These are phyloP conservation scores for Malurus melanocephalus DNA, from an alignment of 2,113 vertebrate species.

Conservation along the genomic window DNA sequence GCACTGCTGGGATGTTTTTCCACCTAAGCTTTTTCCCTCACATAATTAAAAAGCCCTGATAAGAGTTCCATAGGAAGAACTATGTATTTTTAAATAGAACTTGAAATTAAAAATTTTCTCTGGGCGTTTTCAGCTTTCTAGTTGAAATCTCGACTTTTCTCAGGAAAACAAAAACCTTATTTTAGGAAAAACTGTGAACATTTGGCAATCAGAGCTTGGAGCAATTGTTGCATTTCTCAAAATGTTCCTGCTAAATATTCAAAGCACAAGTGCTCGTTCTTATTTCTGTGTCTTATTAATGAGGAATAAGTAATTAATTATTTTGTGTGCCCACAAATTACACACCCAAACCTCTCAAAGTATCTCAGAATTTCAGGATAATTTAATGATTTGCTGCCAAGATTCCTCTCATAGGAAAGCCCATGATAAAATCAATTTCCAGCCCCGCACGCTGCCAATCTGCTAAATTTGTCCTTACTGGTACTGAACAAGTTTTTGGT, in stretches of 20 bases:
- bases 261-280: neutral
- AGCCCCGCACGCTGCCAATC: neutral
- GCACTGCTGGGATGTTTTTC: neutral
- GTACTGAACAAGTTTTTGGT: neutral
- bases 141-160: neutral
- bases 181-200: neutral
- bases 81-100: rapidly evolving
- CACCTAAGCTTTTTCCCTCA: neutral
- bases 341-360: neutral
- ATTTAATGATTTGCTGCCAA: neutral
- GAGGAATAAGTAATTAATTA: neutral
- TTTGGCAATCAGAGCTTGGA: neutral
- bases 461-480: neutral
- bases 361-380: neutral
- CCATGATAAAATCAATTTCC: neutral
- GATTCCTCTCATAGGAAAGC: neutral
- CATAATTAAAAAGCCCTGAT: neutral
- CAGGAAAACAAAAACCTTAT: neutral
- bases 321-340: neutral
- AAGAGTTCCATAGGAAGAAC: neutral
- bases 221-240: neutral
- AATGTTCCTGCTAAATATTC: neutral
- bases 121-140: neutral
- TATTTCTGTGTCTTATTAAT: neutral
- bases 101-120: neutral